These are phyloP conservation scores for Psilopsiagon aymara DNA, from an alignment of 2,113 vertebrate genomes.

Conservation along the genomic window DNA sequence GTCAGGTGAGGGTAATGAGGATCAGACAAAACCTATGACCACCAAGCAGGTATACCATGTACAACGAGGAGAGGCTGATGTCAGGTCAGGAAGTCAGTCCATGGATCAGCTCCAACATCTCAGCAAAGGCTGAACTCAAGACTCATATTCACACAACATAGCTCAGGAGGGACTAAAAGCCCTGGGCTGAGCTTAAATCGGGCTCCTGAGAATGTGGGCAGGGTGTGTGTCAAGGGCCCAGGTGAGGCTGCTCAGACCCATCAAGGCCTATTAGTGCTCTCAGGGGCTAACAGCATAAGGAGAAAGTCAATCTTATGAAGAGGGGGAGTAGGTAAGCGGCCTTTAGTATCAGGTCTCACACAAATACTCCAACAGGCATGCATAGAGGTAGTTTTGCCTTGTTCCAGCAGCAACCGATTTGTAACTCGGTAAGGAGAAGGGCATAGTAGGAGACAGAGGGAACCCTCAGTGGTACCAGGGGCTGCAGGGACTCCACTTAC, in stretches of 20 bases:
- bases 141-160: neutral
- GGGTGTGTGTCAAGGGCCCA: neutral
- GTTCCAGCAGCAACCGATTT: neutral
- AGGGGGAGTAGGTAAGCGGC: neutral
- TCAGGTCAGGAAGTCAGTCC: neutral
- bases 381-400: neutral
- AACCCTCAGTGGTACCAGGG: neutral
- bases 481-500: conserved; percentile 63
- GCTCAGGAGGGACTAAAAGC: neutral
- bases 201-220: neutral
- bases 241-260: neutral
- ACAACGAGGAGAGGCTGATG: neutral
- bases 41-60: neutral
- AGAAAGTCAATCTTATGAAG: neutral
- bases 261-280: neutral
- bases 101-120: neutral
- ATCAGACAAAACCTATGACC: neutral
- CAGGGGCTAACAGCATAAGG: neutral
- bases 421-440: neutral
- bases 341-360: rapidly evolving
- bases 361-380: rapidly evolving
- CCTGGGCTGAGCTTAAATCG: neutral
- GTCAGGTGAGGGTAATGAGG: neutral
- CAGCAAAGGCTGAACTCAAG: neutral
- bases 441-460: neutral